Percentiles rank a stretch among this genome's conserved stretches.
phyloP scores from a whole-genome alignment of 2,888 invertebrate genomes.

The Parnassius apollo region DNA sequence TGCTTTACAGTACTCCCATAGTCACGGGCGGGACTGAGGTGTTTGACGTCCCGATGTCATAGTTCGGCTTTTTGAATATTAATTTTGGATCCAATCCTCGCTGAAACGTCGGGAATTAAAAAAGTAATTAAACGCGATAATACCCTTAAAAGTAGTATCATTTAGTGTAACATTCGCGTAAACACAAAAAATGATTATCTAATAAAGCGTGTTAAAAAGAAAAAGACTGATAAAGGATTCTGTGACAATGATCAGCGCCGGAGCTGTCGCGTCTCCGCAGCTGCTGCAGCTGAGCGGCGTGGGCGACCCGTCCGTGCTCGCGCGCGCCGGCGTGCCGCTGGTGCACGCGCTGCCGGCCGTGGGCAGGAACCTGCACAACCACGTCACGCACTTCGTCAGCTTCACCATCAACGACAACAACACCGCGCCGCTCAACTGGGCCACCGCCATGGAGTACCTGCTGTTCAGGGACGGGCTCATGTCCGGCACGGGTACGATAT shows the following conservation, averaged over 20 bases:
- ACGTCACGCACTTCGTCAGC: constrained; percentile 89
- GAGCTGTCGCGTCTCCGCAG: constrained; percentile 97
- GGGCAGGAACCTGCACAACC: constrained; percentile 92
- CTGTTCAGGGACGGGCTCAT: constrained; percentile 93
- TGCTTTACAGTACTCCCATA: too few relatives aligned
- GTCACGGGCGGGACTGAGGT: too few relatives aligned
- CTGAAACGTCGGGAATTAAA: too few relatives aligned
- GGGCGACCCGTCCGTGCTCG: constrained; percentile 87
- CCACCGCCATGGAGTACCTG: constrained; percentile 94
- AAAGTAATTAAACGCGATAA: too few relatives aligned
- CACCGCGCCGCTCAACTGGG: constrained; percentile 93
- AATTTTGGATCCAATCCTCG: too few relatives aligned
- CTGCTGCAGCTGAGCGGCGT: constrained; percentile 94
- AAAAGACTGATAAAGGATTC: too few relatives aligned
- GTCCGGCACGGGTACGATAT: constrained; percentile 88
- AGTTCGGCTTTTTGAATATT: too few relatives aligned
- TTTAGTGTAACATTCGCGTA: too few relatives aligned
- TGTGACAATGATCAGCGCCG: constrained; percentile 70
- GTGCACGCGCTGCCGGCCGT: constrained; percentile 90
- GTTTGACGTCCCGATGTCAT: too few relatives aligned
- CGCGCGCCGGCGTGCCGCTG: constrained; percentile 83
- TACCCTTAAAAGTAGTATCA: too few relatives aligned
- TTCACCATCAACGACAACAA: constrained; percentile 92
- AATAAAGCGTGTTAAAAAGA: too few relatives aligned
- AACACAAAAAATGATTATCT: too few relatives aligned